Conservation (phyloP, 2,797 vertebrate genomes). For the Xiphophorus birchmanni region DNA sequence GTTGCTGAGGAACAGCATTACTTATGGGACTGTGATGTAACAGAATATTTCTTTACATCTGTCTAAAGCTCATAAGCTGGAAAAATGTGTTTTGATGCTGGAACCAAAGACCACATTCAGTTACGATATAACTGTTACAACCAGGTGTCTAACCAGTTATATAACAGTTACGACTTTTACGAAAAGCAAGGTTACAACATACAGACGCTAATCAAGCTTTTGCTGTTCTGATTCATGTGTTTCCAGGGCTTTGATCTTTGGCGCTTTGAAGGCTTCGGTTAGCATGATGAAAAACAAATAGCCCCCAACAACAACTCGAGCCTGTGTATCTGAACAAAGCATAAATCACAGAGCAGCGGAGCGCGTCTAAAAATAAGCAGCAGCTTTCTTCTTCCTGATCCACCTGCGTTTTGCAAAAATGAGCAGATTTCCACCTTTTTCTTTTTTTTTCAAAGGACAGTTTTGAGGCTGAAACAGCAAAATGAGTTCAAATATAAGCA, state of each 20-base stretch:
- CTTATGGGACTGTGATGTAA: background rate
- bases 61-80: slow-evolving; percentile 3
- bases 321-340: slow-evolving; percentile 67
- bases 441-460: slow-evolving; percentile 21
- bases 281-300: slow-evolving; percentile 56
- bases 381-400: slow-evolving; percentile 33
- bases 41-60: slow-evolving; percentile 7
- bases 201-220: slow-evolving; percentile 20
- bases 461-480: slow-evolving; percentile 16
- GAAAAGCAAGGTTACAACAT: slow-evolving; percentile 16
- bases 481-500: slow-evolving; percentile 37
- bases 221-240: slow-evolving; percentile 44
- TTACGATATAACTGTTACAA: too few species aligned
- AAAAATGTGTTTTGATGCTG: slow-evolving; percentile 15
- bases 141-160: too few species aligned
- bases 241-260: slow-evolving; percentile 64
- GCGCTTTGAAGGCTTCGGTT: slow-evolving; percentile 58
- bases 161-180: slow-evolving; percentile 21
- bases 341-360: slow-evolving; percentile 56
- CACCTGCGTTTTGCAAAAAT: slow-evolving; percentile 59
- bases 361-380: slow-evolving; percentile 63
- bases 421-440: slow-evolving; percentile 33
- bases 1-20: slow-evolving; percentile 15
- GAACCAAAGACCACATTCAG: background rate
- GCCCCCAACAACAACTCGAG: slow-evolving; percentile 51